Evolutionary conservation across 2,888 invertebrate genomes (phyloP).

Genomic region (Harpalus rufipes): DNA sequence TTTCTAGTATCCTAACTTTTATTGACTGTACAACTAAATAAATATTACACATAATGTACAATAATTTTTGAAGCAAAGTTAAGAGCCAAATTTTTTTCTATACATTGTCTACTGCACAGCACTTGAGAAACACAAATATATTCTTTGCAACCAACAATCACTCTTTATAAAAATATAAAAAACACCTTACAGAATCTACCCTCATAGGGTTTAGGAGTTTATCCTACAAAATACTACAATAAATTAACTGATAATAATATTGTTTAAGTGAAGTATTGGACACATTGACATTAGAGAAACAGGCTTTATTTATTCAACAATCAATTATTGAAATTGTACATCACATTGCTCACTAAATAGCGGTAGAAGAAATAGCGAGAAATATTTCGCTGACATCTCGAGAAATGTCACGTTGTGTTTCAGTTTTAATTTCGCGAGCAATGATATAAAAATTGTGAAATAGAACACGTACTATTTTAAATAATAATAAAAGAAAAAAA

Average conservation of each 20-base stretch:
- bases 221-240: conserved; percentile 3
- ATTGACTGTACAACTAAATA: conserved; percentile 66
- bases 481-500: too few species aligned
- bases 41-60: conserved; percentile 66
- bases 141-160: conserved; percentile 25
- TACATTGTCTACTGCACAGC: conserved; percentile 59
- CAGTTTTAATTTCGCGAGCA: too few species aligned
- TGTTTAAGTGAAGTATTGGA: background rate
- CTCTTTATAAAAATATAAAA: conserved; percentile 8
- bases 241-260: background rate
- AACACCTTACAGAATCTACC: conserved; percentile 5
- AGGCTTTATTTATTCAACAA: background rate
- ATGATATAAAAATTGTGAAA: too few species aligned
- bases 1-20: conserved; percentile 61
- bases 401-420: too few species aligned
- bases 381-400: too few species aligned
- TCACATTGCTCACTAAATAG: too few species aligned
- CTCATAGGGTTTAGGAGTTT: background rate
- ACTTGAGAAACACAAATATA: conserved; percentile 37
- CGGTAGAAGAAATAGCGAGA: too few species aligned
- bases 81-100: conserved; percentile 44
- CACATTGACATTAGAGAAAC: background rate
- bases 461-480: too few species aligned
- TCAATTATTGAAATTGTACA: too few species aligned
- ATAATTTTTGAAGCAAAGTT: conserved; percentile 47